A percentile compares a stretch with the other conserved stretches of the same genome.
Evolutionary conservation across 2,888 invertebrate species (phyloP).

Genomic region (Gonocerus acuteangulatus): DNA sequence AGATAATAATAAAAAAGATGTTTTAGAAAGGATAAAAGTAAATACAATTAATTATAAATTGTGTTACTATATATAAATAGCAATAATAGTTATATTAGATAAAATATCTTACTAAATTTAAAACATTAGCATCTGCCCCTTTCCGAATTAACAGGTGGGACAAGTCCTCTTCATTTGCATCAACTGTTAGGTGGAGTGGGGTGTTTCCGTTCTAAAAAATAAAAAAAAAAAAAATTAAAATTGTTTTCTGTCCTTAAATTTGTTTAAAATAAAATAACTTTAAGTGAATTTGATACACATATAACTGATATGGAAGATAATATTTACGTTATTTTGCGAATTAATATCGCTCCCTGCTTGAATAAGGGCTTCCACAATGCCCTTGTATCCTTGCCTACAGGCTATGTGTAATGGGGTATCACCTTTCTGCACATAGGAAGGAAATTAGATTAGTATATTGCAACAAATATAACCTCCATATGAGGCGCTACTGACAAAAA

Average conservation of each 20-base stretch:
- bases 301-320: background rate
- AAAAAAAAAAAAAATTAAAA: constrained; percentile 3
- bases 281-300: too few species aligned
- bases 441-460: too few species aligned
- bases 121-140: constrained; percentile 62
- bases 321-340: constrained; percentile 57
- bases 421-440: constrained; percentile 62
- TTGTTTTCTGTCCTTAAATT: background rate
- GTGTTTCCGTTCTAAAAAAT: constrained; percentile 44
- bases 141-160: constrained; percentile 60
- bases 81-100: too few species aligned
- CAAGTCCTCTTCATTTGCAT: constrained; percentile 51
- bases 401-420: constrained; percentile 62
- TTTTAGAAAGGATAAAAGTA: too few species aligned
- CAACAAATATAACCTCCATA: too few species aligned
- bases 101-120: constrained; percentile 65
- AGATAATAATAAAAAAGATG: too few species aligned
- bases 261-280: background rate
- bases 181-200: constrained; percentile 45
- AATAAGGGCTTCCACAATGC: constrained; percentile 59
- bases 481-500: too few species aligned
- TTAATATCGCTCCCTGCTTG: constrained; percentile 57
- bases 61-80: too few species aligned
- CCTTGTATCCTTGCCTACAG: constrained; percentile 59
- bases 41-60: too few species aligned